These are phyloP conservation scores for Prolemur simus DNA, from an alignment of 2,113 vertebrate species.

Conservation along the genomic window DNA sequence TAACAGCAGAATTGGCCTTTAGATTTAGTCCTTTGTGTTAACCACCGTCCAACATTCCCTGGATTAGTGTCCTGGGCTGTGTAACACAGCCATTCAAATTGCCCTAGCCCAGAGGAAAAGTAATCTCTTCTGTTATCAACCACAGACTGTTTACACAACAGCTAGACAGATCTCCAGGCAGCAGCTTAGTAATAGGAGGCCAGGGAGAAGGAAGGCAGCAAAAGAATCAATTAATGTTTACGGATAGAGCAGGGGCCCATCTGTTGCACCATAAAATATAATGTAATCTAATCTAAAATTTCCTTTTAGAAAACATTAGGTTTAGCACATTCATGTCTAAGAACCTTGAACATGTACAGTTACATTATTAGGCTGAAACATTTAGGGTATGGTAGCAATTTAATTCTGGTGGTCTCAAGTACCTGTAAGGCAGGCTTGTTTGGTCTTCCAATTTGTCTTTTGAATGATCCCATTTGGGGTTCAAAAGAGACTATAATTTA, in stretches of 20 bases:
- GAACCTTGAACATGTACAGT: not conserved
- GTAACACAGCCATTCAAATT: not conserved
- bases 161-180: not conserved
- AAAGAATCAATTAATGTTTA: conserved; percentile 18
- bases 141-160: conserved; percentile 36
- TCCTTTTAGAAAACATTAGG: conserved; percentile 48
- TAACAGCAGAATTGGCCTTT: not conserved
- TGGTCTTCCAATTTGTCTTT: conserved; percentile 28
- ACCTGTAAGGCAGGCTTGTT: not conserved
- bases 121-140: not conserved
- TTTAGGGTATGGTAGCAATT: not conserved
- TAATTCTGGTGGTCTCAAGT: not conserved
- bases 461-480: not conserved
- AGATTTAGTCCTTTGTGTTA: not conserved
- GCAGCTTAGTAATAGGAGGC: not conserved
- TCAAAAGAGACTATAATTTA: conserved; percentile 47
- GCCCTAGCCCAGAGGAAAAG: not conserved
- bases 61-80: not conserved
- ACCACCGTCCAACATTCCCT: not conserved
- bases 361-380: conserved; percentile 1
- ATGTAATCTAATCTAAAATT: not conserved
- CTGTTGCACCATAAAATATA: not conserved
- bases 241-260: not conserved
- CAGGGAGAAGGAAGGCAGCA: not conserved
- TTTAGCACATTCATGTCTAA: conserved; percentile 15